A percentile compares a stretch with the other conserved stretches of the same genome.
Evolutionary conservation across 2,113 vertebrate genomes (phyloP).

Genomic region (Vidua macroura): DNA sequence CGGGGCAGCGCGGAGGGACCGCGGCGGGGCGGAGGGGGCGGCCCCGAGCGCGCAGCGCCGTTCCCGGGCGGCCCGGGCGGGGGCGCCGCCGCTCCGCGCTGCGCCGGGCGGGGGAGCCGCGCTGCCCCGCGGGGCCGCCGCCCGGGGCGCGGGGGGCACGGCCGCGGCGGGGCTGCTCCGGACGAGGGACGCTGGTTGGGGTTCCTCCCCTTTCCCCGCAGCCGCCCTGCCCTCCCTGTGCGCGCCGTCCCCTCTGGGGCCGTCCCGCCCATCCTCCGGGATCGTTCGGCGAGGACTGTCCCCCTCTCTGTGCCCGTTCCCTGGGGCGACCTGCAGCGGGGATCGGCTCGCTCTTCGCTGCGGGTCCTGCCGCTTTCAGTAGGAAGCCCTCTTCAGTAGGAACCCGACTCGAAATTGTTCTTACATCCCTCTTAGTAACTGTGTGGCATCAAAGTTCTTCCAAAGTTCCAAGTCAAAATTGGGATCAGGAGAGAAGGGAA

Average conservation of each 20-base stretch:
- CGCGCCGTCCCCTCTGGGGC: too few relatives aligned
- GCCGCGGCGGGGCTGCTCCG: background rate
- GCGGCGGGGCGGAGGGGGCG: too few relatives aligned
- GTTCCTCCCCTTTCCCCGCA: accelerated
- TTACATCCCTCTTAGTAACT: accelerated
- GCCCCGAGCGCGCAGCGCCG: too few relatives aligned
- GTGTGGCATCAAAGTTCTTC: accelerated
- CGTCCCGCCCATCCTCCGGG: too few relatives aligned
- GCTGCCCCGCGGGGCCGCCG: background rate
- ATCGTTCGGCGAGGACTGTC: accelerated
- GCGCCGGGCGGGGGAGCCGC: background rate
- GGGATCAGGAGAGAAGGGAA: background rate
- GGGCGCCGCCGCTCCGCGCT: too few relatives aligned
- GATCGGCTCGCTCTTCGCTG: background rate
- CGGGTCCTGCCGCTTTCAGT: too few relatives aligned
- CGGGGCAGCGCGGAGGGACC: too few relatives aligned
- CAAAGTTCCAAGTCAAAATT: accelerated
- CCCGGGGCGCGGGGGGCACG: background rate
- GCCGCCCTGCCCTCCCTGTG: too few relatives aligned
- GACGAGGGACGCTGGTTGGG: accelerated
- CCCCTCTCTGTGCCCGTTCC: accelerated
- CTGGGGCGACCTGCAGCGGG: accelerated
- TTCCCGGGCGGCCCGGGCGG: too few relatives aligned
- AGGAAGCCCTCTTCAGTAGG: accelerated
- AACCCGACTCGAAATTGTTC: accelerated